These are phyloP conservation scores for Eurytoma californica DNA, from an alignment of 2,888 invertebrate genomes.

Conservation along the genomic window DNA sequence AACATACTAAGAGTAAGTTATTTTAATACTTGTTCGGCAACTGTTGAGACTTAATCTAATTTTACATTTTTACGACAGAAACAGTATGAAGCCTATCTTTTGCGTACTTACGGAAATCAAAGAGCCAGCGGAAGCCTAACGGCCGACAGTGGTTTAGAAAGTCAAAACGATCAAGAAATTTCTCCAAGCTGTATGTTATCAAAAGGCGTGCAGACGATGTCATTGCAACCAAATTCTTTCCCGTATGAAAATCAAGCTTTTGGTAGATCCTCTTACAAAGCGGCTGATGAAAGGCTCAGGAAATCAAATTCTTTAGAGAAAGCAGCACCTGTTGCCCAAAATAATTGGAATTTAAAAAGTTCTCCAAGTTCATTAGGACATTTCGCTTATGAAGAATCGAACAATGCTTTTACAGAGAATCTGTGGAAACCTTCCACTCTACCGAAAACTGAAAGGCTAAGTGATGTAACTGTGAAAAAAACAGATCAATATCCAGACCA, in stretches of 20 bases:
- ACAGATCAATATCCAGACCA: constrained; percentile 54
- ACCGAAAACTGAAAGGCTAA: neutral
- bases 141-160: constrained; percentile 65
- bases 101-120: constrained; percentile 60
- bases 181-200: constrained; percentile 36
- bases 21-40: neutral
- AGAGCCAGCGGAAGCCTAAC: constrained; percentile 59
- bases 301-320: neutral
- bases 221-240: neutral
- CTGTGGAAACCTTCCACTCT: no score
- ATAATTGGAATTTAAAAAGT: neutral
- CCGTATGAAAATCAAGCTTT: constrained; percentile 61
- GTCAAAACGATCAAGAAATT: constrained; percentile 61
- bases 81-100: constrained; percentile 67
- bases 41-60: neutral
- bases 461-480: neutral
- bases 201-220: constrained; percentile 4
- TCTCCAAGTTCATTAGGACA: neutral
- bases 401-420: neutral
- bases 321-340: neutral
- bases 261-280: constrained; percentile 55
- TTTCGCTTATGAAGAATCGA: neutral
- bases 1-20: constrained; percentile 77
- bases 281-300: neutral
- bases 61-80: constrained; percentile 61